Evolutionary conservation across 1,140 invertebrate genomes (phyloP), one percentile per base, ranked within the genome.

Genomic region (Nasonia vitripennis): DNA sequence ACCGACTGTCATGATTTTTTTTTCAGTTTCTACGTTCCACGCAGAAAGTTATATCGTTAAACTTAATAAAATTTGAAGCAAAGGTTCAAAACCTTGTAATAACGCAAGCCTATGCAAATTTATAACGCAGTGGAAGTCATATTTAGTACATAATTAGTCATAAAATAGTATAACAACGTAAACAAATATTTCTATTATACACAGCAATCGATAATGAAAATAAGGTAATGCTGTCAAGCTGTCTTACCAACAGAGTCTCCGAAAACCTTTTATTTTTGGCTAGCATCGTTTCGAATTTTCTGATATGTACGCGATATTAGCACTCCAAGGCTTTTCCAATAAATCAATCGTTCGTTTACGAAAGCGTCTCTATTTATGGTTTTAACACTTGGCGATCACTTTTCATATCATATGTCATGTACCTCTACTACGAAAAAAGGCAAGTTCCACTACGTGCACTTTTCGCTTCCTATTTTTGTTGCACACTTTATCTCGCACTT

Each of bases 281-380:
- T 14, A 62, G 48, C 23, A 27, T 82, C 10, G 4, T 23, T 75
- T 55, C 55, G 31, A 75, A 75, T 55, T 55, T 10, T 62, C 23
- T 75, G 71, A 83, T 83, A 34, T 78, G 37, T 68, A 77, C 51
- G 31, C 73, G 37, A 77, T 71, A 71, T 71, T 71, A 78, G 74
- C 74, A 62, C 71, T 83, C 68, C 73, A 78, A 67, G 31, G 20
- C 20, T 62, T 14, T 78, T 71, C 51, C 11, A 67, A n/a, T 37
- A 37, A 67, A 23, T n/a, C 31, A 48, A 34, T 1, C 20, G 81
- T 77, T 20, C 3, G 11, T 83, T 27, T 27, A 67, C 20, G 17
- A 70, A 83, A 78, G 7, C 17, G 55, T 62, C 23, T 68, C 27
- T 68, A 20, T 41, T 45, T 75, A 34, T 71, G 11, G 10, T 31